phyloP scores from a whole-genome alignment of 1,140 invertebrate species.

The Triops cancriformis region DNA sequence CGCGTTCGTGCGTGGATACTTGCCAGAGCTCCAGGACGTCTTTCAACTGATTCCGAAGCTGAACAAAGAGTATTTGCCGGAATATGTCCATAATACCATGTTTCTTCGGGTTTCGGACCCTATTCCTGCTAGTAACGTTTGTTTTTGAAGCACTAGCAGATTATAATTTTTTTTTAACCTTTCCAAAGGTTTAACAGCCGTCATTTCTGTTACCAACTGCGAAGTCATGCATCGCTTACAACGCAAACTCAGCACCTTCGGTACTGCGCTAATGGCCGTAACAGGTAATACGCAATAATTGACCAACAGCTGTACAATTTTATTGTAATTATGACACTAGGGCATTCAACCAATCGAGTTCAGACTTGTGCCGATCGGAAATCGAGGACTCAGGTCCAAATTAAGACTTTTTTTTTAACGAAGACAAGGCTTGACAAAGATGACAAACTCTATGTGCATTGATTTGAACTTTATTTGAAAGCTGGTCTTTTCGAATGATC shows the following conservation, averaged over 20 bases:
- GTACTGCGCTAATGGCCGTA: slow-evolving; percentile 49
- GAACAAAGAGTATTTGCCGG: neutral
- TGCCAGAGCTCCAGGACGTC: neutral
- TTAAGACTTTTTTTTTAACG: too few relatives aligned
- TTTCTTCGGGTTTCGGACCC: neutral
- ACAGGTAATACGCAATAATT: slow-evolving; percentile 41
- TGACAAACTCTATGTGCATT: too few relatives aligned
- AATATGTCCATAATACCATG: neutral
- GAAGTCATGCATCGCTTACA: slow-evolving; percentile 11
- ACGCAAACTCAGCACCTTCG: neutral
- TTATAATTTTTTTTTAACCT: neutral
- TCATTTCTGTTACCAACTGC: slow-evolving; percentile 20
- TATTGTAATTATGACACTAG: too few relatives aligned
- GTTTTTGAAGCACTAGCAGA: neutral
- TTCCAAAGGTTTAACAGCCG: neutral
- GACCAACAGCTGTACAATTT: too few relatives aligned
- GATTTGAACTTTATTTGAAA: too few relatives aligned
- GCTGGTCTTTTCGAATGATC: too few relatives aligned
- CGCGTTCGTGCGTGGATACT: neutral
- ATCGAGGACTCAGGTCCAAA: too few relatives aligned
- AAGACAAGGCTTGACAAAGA: too few relatives aligned
- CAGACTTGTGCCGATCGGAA: too few relatives aligned
- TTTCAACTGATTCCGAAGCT: neutral
- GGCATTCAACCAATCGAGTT: too few relatives aligned
- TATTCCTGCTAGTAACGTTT: neutral